Evolutionary conservation across 2,113 vertebrate genomes (phyloP), one percentile per base, ranked within the genome.

Genomic region (Mastomys coucha): DNA sequence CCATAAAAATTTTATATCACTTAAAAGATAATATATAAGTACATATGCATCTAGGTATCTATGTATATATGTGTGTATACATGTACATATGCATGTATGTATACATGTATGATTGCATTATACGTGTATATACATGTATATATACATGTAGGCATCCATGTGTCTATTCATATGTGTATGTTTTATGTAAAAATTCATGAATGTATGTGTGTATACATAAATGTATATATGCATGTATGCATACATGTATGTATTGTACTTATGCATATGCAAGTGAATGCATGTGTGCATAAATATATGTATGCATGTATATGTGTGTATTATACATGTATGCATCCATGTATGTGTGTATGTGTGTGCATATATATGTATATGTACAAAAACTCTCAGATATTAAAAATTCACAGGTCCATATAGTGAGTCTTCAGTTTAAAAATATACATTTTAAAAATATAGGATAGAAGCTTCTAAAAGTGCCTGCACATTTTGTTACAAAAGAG

Each of bases 391-490:
- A n/a, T 42, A 86, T 26, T 49, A 70, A 17, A 53, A 89, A 77
- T n/a, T 80, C 53, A 94, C 31, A 96, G 60, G 42, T 70, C 53
- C 17, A 60, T n/a, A 75, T 4, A 60, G 2, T 73, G 31, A 91
- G 11, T 49, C 72, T 91, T 89, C 39, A 76, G 70, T 73, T 72
- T 76, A n/a, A 72, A 96, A 88, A 81, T 22, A 2, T 0, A 36
- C 39, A 75, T 51, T 85, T 89, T 95, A 60, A 70, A 90, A 95
- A 82, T 65, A 91, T 9, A 56, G 78, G 86, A 49, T 26, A 75
- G 45, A 91, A 95, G 86, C 63, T 60, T 80, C 36, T 92, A 69
- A 87, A 73, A 85, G 17, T 60, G 58, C 7, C 67, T 36, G 70
- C 3, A 73, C 2, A 39, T 22, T 72, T 53, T 91, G 24, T 86